Evolutionary conservation across 2,888 invertebrate genomes (phyloP).

Genomic region (Luperina nickerlii): DNA sequence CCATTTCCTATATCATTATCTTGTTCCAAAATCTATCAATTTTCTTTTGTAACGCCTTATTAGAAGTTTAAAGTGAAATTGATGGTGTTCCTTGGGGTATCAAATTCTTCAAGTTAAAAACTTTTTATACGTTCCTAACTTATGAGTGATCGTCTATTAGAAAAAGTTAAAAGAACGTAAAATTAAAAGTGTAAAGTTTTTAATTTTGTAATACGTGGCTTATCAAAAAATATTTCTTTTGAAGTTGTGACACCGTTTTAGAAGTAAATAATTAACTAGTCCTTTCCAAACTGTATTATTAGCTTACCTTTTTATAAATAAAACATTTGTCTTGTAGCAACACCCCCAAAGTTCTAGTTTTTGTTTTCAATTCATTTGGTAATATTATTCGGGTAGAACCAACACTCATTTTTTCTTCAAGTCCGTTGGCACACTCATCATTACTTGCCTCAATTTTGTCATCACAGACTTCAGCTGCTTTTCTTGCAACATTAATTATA

Average conservation of each 20-base stretch:
- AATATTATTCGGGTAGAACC: background rate
- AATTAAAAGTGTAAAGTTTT: constrained; percentile 47
- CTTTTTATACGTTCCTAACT: constrained; percentile 59
- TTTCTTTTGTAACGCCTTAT: constrained; percentile 47
- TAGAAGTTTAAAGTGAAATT: constrained; percentile 76
- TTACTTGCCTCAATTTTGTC: background rate
- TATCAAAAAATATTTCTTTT: background rate
- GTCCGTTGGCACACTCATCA: background rate
- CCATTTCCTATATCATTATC: background rate
- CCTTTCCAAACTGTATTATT: background rate
- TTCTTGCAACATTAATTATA: background rate
- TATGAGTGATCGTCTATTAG: constrained; percentile 73
- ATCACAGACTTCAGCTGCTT: background rate
- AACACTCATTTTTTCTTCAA: background rate
- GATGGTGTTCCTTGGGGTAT: constrained; percentile 71
- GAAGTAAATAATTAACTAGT: background rate
- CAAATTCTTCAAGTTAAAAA: constrained; percentile 67
- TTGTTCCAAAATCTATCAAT: constrained; percentile 19
- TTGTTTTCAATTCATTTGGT: background rate
- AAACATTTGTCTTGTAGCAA: background rate
- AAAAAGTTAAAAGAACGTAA: constrained; percentile 37
- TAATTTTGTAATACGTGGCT: constrained; percentile 3
- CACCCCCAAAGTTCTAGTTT: background rate
- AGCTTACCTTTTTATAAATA: background rate
- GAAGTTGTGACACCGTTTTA: constrained; percentile 46